Evolutionary conservation across 1,140 invertebrate genomes (phyloP).

Genomic region (Listronotus oregonensis): DNA sequence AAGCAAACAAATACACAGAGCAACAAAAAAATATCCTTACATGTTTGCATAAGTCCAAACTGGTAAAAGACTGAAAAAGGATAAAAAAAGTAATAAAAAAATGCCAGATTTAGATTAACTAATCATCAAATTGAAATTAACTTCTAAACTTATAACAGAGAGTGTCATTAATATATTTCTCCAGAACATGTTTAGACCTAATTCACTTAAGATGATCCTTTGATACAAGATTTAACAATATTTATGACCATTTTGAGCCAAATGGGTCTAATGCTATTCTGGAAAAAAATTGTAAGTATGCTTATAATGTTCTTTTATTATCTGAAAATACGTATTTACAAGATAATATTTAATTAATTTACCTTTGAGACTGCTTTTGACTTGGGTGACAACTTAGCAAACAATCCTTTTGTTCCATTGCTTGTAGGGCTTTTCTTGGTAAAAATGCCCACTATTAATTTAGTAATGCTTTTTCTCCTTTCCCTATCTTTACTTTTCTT

Average conservation of each 20-base stretch:
- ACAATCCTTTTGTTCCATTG: slow-evolving; percentile 55
- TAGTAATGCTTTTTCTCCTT: slow-evolving; percentile 80
- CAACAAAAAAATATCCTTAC: slow-evolving; percentile 22
- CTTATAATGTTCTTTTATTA: too few species aligned
- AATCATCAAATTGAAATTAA: too few species aligned
- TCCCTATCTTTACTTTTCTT: slow-evolving; percentile 67
- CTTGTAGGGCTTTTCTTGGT: slow-evolving; percentile 61
- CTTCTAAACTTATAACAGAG: too few species aligned
- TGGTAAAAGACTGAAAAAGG: slow-evolving; percentile 29
- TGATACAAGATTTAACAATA: too few species aligned
- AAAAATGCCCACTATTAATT: slow-evolving; percentile 78
- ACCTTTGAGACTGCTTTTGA: slow-evolving; percentile 74
- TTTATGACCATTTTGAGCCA: too few species aligned
- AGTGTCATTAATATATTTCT: too few species aligned
- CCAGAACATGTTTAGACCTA: too few species aligned
- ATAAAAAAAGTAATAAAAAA: slow-evolving; percentile 7
- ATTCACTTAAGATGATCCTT: too few species aligned
- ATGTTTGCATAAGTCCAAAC: slow-evolving; percentile 30
- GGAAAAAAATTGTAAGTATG: too few species aligned
- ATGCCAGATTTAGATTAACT: neutral
- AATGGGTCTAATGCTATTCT: too few species aligned
- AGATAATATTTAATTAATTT: slow-evolving; percentile 17
- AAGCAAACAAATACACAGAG: slow-evolving; percentile 13
- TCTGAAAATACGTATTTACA: too few species aligned
- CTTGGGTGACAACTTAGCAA: slow-evolving; percentile 68